Conservation (phyloP, 2,888 invertebrate species). For the Mythimna albipuncta region DNA sequence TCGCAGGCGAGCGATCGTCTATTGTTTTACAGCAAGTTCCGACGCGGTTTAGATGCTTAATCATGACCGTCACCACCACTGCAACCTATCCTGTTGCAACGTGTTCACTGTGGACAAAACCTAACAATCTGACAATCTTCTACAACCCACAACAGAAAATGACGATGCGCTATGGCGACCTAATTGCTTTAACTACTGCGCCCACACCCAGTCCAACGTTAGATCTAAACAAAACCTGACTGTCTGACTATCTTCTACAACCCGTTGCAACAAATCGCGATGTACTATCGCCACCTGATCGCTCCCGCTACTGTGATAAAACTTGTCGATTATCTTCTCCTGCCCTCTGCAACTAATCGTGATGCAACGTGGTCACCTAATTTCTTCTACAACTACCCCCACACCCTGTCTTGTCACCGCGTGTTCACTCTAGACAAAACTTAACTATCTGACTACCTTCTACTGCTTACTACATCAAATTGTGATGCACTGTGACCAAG, state of each 20-base stretch:
- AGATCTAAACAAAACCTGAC: too few relatives aligned
- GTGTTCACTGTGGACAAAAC: too few relatives aligned
- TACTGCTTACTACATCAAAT: neutral
- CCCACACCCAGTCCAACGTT: too few relatives aligned
- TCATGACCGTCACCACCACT: too few relatives aligned
- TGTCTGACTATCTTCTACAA: neutral
- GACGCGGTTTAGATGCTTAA: too few relatives aligned
- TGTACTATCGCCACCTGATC: neutral
- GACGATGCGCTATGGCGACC: neutral
- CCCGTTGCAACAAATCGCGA: too few relatives aligned
- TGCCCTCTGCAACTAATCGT: too few relatives aligned
- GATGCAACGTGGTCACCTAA: too few relatives aligned
- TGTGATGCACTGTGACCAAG: neutral
- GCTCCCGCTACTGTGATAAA: neutral
- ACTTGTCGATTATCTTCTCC: too few relatives aligned
- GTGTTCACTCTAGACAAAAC: neutral
- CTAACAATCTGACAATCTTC: too few relatives aligned
- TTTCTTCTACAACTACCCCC: too few relatives aligned
- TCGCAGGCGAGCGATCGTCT: neutral
- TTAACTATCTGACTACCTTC: neutral
- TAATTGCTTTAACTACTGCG: neutral
- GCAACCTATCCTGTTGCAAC: too few relatives aligned
- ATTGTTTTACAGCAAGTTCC: neutral
- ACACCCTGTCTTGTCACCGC: neutral
- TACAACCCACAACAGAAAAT: neutral